These are phyloP conservation scores for Chelonus formosanus DNA, from an alignment of 2,888 invertebrate species.

Conservation along the genomic window DNA sequence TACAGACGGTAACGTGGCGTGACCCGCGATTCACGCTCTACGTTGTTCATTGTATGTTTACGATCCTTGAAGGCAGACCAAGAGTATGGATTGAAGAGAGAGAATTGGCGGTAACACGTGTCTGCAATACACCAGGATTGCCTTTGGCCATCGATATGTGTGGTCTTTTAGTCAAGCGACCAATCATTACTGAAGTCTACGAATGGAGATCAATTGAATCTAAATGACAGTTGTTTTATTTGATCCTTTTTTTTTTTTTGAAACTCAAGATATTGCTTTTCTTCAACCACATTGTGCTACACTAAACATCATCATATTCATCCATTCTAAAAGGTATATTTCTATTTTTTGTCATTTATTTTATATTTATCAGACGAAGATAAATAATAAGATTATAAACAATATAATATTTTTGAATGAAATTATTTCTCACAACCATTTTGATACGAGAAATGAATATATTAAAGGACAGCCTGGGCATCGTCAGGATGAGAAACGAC, in stretches of 20 bases:
- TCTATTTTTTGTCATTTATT: too few relatives aligned
- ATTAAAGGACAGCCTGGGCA: too few relatives aligned
- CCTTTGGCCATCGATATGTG: slow-evolving; percentile 51
- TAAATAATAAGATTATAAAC: too few relatives aligned
- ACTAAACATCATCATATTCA: too few relatives aligned
- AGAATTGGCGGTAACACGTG: slow-evolving; percentile 49
- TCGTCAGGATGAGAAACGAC: background rate
- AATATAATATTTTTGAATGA: too few relatives aligned
- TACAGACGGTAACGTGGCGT: slow-evolving; percentile 55
- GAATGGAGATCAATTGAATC: too few relatives aligned
- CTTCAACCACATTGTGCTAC: too few relatives aligned
- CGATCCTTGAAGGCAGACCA: slow-evolving; percentile 38
- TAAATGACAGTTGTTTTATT: slow-evolving; percentile 5
- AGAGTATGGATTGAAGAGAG: slow-evolving; percentile 13
- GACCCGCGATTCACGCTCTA: slow-evolving; percentile 48
- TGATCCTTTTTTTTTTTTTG: slow-evolving; percentile 4
- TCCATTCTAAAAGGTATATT: too few relatives aligned
- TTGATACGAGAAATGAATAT: too few relatives aligned
- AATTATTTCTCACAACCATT: too few relatives aligned
- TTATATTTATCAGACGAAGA: too few relatives aligned
- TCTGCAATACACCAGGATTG: slow-evolving; percentile 57
- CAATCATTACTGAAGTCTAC: slow-evolving; percentile 20
- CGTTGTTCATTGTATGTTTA: slow-evolving; percentile 56
- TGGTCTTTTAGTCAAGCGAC: slow-evolving; percentile 49
- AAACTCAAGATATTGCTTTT: too few relatives aligned